Conservation (phyloP, 2,888 invertebrate genomes). For the Sinopyrophorus schimmeli region DNA sequence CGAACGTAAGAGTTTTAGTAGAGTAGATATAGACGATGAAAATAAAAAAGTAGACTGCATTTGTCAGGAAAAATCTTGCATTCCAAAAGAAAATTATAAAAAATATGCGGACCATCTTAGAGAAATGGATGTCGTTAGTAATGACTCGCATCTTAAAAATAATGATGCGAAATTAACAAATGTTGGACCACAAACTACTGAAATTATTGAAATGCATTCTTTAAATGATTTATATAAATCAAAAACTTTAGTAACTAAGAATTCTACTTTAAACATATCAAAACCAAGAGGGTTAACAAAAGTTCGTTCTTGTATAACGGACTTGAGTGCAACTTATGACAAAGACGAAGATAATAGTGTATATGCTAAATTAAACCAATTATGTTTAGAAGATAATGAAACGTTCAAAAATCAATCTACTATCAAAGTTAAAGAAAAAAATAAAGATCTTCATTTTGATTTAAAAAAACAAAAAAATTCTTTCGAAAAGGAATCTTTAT, state of each 20-base stretch:
- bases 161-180: background rate
- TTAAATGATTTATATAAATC: no score
- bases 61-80: slow-evolving; percentile 44
- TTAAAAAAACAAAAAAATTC: background rate
- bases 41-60: slow-evolving; percentile 49
- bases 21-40: slow-evolving; percentile 39
- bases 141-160: slow-evolving; percentile 5
- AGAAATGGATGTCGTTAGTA: slow-evolving; percentile 23
- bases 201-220: slow-evolving; percentile 23
- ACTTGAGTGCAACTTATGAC: slow-evolving; percentile 14
- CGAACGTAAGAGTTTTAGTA: slow-evolving; percentile 48
- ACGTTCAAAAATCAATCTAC: background rate
- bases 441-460: background rate
- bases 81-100: slow-evolving; percentile 49
- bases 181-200: background rate
- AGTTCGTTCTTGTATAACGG: slow-evolving; percentile 8
- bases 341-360: slow-evolving; percentile 2
- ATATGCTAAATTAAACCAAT: slow-evolving; percentile 18
- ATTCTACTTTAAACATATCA: no score
- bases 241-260: no score
- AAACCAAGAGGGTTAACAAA: slow-evolving; percentile 16
- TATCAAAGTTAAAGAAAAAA: background rate
- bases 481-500: background rate
- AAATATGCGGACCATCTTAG: slow-evolving; percentile 48
- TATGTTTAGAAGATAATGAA: slow-evolving; percentile 10